phyloP scores from a whole-genome alignment of 2,113 vertebrate species.

The Alligator mississippiensis region DNA sequence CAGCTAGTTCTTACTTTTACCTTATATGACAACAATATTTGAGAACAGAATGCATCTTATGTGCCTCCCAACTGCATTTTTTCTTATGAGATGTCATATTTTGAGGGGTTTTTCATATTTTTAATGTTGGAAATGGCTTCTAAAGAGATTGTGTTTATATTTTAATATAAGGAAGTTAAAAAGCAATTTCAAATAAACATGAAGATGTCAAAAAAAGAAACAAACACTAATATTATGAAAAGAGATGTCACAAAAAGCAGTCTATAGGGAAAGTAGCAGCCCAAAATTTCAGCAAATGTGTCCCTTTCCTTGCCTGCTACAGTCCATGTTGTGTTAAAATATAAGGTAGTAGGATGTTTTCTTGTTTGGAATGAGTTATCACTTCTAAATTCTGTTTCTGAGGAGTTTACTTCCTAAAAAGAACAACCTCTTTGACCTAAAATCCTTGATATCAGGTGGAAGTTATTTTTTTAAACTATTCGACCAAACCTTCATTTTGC shows the following conservation, averaged over 20 bases:
- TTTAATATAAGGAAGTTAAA: neutral
- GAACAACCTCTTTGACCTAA: no score
- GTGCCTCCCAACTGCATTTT: neutral
- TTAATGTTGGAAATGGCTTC: neutral
- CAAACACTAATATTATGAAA: neutral
- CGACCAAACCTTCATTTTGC: no score
- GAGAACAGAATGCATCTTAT: neutral
- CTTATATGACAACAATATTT: neutral
- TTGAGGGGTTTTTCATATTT: neutral
- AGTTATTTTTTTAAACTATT: no score
- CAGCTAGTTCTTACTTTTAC: neutral
- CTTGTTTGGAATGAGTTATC: no score
- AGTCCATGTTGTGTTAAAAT: no score
- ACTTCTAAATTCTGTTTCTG: no score
- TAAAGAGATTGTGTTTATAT: neutral
- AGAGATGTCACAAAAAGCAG: neutral
- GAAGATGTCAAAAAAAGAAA: neutral
- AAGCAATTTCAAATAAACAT: neutral
- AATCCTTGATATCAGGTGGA: no score
- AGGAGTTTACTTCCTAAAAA: no score
- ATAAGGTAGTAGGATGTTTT: no score
- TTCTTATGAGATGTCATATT: neutral
- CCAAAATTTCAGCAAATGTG: no score
- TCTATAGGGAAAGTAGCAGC: no score
- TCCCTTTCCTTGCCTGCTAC: no score